These are phyloP conservation scores for Sinella curviseta DNA, from an alignment of 1,140 invertebrate genomes.

Conservation along the genomic window DNA sequence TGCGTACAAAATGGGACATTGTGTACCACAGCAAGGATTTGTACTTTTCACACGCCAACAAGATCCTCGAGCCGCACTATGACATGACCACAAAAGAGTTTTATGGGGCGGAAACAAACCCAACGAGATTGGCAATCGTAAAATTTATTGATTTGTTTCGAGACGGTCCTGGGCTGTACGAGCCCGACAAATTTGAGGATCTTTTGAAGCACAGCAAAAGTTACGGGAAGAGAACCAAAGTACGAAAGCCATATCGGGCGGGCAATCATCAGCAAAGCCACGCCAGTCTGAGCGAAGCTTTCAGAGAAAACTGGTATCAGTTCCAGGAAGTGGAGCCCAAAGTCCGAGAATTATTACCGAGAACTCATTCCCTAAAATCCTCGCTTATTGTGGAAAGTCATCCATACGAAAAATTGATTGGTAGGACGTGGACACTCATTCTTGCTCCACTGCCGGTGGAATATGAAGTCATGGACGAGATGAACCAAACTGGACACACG, in stretches of 20 bases:
- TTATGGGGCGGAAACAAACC: not conserved
- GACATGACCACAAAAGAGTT: not conserved
- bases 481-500: not conserved
- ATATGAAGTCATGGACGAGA: not conserved
- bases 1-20: constrained; percentile 2
- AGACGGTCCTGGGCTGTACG: not conserved
- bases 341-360: not conserved
- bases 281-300: not conserved
- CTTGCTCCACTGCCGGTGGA: not conserved
- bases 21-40: constrained; percentile 10
- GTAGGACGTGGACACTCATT: constrained; percentile 2
- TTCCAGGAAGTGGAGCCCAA: not conserved
- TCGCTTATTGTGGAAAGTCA: not conserved
- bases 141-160: constrained; percentile 1
- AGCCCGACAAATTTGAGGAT: not conserved
- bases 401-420: not conserved
- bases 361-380: not conserved
- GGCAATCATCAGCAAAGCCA: not conserved
- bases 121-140: not conserved
- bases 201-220: not conserved
- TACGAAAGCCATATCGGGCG: not conserved
- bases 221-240: not conserved
- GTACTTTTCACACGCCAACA: constrained; percentile 17
- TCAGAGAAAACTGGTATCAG: not conserved
- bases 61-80: constrained; percentile 2